Evolutionary conservation across 2,797 vertebrate species (phyloP).

Genomic region (Acanthurus leucopareius): DNA sequence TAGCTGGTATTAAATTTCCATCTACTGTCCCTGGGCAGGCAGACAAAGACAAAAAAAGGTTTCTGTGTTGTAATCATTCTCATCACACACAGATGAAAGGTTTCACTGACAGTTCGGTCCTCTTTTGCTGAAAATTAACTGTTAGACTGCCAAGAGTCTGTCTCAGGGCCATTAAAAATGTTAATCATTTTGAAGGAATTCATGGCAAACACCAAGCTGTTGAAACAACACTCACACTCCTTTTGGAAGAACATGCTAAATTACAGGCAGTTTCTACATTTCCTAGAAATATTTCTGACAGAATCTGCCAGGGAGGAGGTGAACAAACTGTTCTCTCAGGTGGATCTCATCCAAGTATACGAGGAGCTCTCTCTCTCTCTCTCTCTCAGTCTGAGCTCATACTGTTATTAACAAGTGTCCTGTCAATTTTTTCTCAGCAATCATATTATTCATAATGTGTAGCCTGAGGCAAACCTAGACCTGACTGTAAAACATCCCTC

Average conservation of each 20-base stretch:
- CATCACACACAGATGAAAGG: too few species aligned
- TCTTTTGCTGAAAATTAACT: too few species aligned
- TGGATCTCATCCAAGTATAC: background rate
- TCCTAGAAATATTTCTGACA: background rate
- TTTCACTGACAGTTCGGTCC: too few species aligned
- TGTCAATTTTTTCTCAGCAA: background rate
- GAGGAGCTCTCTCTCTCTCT: constrained; percentile 1
- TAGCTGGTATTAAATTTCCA: too few species aligned
- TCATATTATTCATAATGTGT: background rate
- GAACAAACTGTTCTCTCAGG: background rate
- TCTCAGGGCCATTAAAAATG: too few species aligned
- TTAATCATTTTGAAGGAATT: background rate
- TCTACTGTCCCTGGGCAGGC: too few species aligned
- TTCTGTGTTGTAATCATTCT: too few species aligned
- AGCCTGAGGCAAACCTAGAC: background rate
- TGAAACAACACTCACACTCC: background rate
- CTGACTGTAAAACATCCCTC: background rate
- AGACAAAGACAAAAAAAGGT: too few species aligned
- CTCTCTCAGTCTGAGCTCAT: background rate
- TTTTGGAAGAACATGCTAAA: background rate
- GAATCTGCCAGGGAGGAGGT: background rate
- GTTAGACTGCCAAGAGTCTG: too few species aligned
- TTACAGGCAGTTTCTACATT: background rate
- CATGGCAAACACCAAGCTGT: background rate
- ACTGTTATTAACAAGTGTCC: background rate